Conservation (phyloP, 2,797 vertebrate species). For the Cirrhinus mrigala region DNA sequence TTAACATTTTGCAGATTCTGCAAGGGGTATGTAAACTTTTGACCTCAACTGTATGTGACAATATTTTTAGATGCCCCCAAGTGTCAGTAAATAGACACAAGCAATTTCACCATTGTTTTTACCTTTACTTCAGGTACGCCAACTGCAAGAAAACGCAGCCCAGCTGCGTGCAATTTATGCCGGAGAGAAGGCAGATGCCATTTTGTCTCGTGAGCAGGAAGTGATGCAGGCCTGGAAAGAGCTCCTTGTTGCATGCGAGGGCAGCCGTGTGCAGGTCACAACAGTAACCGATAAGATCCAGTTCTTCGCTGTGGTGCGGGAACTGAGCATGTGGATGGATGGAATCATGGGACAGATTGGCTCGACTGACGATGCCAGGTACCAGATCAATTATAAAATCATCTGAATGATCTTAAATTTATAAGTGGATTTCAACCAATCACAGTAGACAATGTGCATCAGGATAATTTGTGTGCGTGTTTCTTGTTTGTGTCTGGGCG, state of each 20-base stretch:
- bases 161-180: slow-evolving; percentile 92
- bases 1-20: too few relatives aligned
- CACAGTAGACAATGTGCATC: slow-evolving; percentile 14
- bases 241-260: slow-evolving; percentile 85
- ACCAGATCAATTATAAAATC: slow-evolving; percentile 43
- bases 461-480: slow-evolving; percentile 47
- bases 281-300: slow-evolving; percentile 91
- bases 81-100: neutral
- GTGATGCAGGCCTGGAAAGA: slow-evolving; percentile 91
- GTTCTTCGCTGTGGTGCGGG: slow-evolving; percentile 91
- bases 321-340: slow-evolving; percentile 94
- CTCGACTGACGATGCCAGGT: slow-evolving; percentile 87
- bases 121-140: slow-evolving; percentile 81
- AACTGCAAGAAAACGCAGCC: slow-evolving; percentile 90
- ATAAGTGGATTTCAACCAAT: neutral
- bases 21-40: too few relatives aligned
- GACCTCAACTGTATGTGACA: too few relatives aligned
- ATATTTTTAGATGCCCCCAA: neutral
- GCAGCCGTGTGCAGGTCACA: slow-evolving; percentile 88
- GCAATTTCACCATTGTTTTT: neutral
- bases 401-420: neutral
- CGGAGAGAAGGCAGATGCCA: slow-evolving; percentile 91
- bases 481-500: slow-evolving; percentile 45
- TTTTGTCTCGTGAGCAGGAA: slow-evolving; percentile 86
- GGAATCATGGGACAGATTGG: slow-evolving; percentile 91